These are phyloP conservation scores for Idaea dimidiata DNA, from an alignment of 2,888 invertebrate species.

Conservation along the genomic window DNA sequence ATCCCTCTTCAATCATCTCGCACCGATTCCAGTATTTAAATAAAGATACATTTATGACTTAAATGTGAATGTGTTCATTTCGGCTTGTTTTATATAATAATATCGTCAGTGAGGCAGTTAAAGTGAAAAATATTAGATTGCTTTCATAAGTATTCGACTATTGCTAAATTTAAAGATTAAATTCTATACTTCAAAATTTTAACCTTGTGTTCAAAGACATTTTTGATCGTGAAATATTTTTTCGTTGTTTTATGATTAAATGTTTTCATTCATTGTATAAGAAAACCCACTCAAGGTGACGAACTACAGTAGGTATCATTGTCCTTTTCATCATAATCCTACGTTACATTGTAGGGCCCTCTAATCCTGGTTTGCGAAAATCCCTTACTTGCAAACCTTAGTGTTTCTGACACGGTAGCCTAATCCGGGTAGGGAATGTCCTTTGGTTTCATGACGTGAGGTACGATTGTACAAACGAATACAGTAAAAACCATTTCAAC, in stretches of 20 bases:
- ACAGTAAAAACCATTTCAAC: not conserved
- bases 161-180: too few species aligned
- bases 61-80: not conserved
- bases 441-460: not conserved
- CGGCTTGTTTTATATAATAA: not conserved
- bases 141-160: too few species aligned
- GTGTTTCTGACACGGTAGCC: not conserved
- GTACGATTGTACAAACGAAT: not conserved
- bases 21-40: not conserved
- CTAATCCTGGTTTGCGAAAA: not conserved
- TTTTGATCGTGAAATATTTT: too few species aligned
- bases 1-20: not conserved
- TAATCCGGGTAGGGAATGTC: not conserved
- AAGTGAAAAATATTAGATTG: too few species aligned
- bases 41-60: not conserved
- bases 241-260: not conserved
- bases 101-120: too few species aligned
- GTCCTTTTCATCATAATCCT: not conserved
- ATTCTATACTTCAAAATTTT: too few species aligned
- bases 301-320: not conserved
- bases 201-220: too few species aligned
- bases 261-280: not conserved
- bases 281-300: not conserved
- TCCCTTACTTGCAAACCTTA: conserved; percentile 10
- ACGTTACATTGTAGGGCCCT: not conserved